phyloP scores from a whole-genome alignment of 2,888 invertebrate genomes.

The Tetramorium bicarinatum region DNA sequence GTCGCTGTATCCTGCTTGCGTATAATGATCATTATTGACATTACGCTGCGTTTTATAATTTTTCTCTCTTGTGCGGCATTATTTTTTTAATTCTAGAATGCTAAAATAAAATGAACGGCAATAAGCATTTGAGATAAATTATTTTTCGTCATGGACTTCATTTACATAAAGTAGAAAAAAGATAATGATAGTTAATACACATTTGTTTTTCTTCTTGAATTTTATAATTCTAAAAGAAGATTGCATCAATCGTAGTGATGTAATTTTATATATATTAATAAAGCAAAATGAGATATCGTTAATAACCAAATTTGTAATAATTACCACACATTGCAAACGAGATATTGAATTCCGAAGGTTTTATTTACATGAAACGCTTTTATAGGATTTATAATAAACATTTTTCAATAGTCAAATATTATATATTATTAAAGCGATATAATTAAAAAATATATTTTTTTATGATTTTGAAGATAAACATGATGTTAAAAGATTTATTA shows the following conservation, averaged over 20 bases:
- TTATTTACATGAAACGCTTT: background rate
- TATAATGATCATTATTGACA: background rate
- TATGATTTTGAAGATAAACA: background rate
- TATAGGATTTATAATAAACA: background rate
- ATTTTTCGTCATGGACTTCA: background rate
- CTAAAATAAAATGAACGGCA: background rate
- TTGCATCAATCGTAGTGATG: background rate
- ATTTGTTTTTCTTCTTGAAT: background rate
- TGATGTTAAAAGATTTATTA: background rate
- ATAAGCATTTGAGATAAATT: background rate
- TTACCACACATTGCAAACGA: background rate
- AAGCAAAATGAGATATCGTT: background rate
- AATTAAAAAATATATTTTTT: background rate
- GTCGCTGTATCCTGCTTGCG: slow-evolving; percentile 49
- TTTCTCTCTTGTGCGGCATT: background rate
- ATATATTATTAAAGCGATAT: background rate
- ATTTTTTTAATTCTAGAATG: background rate
- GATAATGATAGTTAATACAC: background rate
- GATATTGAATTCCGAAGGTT: background rate
- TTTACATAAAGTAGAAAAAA: background rate
- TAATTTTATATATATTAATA: background rate
- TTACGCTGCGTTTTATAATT: background rate
- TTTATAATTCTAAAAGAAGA: background rate
- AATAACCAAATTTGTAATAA: background rate
- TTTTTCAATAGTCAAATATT: background rate